A percentile compares a stretch with the other conserved stretches of the same genome.
These are phyloP conservation scores for Esox lucius DNA, from an alignment of 2,797 vertebrate species.

Conservation along the genomic window DNA sequence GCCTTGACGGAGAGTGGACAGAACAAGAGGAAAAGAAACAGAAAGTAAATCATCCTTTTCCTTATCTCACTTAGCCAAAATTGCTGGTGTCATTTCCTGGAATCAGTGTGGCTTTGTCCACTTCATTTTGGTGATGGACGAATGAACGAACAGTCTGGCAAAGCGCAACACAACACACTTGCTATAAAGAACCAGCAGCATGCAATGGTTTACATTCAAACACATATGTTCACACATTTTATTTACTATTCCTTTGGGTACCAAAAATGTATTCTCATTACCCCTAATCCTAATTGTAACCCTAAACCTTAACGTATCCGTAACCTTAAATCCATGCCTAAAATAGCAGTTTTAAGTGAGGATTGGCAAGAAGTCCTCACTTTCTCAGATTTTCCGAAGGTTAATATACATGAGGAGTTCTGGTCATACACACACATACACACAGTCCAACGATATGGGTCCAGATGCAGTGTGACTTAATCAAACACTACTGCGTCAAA, in stretches of 20 bases:
- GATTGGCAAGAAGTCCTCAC: too few relatives aligned
- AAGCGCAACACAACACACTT: not conserved
- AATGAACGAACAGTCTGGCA: not conserved
- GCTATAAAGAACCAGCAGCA: not conserved
- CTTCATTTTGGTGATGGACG: not conserved
- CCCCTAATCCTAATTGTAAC: too few relatives aligned
- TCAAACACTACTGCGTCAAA: too few relatives aligned
- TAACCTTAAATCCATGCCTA: too few relatives aligned
- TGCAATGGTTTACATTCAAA: not conserved
- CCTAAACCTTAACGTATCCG: too few relatives aligned
- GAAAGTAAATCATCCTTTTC: not conserved
- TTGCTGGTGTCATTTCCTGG: not conserved
- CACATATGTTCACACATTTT: not conserved
- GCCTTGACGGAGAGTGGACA: not conserved
- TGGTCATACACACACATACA: conserved; percentile 9
- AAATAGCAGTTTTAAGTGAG: too few relatives aligned
- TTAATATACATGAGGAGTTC: too few relatives aligned
- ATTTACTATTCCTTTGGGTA: too few relatives aligned
- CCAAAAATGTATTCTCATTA: too few relatives aligned
- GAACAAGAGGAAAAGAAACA: not conserved
- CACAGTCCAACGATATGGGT: conserved; percentile 1
- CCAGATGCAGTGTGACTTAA: not conserved
- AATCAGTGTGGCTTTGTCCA: not conserved
- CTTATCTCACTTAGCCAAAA: not conserved
- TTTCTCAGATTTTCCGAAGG: not conserved